phyloP scores from a whole-genome alignment of 2,797 vertebrate genomes.

The Psittacula derbiana region DNA sequence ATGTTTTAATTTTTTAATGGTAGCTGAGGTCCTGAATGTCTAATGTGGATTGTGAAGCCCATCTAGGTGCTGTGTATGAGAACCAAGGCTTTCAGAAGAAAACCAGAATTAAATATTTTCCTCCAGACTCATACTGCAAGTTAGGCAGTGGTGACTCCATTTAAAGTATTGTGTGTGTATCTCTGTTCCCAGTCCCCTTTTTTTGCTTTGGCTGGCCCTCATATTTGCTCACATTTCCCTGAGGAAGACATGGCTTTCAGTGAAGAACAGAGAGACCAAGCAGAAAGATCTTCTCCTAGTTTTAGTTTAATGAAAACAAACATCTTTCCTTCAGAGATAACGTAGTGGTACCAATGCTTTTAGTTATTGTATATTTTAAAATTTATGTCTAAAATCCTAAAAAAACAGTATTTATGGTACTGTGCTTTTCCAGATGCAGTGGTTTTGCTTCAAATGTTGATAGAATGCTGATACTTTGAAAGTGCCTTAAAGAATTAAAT shows the following conservation, averaged over 20 bases:
- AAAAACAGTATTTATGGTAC: neutral
- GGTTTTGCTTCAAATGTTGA: neutral
- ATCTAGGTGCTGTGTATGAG: accelerated
- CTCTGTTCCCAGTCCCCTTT: neutral
- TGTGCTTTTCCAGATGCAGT: neutral
- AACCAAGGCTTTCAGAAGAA: neutral
- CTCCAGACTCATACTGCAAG: neutral
- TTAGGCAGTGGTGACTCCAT: neutral
- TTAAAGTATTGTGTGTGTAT: neutral
- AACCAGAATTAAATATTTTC: neutral
- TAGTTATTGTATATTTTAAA: neutral
- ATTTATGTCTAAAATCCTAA: neutral
- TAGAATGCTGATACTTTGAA: neutral
- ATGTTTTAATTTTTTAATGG: neutral
- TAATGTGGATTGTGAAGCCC: neutral
- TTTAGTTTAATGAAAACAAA: neutral
- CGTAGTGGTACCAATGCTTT: neutral
- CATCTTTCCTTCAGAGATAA: neutral
- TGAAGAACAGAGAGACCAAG: neutral
- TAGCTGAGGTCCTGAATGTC: neutral
- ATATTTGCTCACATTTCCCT: neutral
- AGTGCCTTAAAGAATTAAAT: neutral
- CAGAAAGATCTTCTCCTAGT: neutral
- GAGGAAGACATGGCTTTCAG: neutral
- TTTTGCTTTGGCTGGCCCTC: neutral